Evolutionary conservation across 2,888 invertebrate species (phyloP), one percentile per base, ranked within the genome.

Genomic region (Kuschelorhynchus macadamiae): DNA sequence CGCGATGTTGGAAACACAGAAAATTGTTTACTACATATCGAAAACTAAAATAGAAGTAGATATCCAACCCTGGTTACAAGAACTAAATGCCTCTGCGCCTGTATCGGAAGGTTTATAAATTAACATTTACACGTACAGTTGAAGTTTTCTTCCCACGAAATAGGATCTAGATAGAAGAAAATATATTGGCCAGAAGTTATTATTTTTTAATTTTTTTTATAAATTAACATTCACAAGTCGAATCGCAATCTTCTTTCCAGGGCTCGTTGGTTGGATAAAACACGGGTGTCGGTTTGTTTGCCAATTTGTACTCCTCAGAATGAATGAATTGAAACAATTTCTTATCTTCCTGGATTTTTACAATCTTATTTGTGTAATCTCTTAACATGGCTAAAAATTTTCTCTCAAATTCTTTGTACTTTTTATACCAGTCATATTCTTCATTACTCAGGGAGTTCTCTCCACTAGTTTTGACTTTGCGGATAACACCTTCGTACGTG

Each of bases 401-500:
- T 16, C 71, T 68, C 63, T 74, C 76, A 53, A 78, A 78, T 17
- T 73, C 67, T 30, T 56, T 52, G 56, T 76, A 78, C 41, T 72
- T 71, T 5, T 66, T 49, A 33, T 71, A 72, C 77, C 76, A 78
- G 7, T 73, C 56, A 11, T 44, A 46, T 59, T 77, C 75, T 21
- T 75, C 72, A 9, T 64, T 62, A 0, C 53, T 71, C 49, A 77
- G 41, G 11, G 67, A 41, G n/a, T 36, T 33, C 14, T 57, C 55
- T 2, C 74, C 74, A 0, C 39, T 16, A 7, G 42, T 59, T 21
- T 68, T 70, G 2, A 74, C 68, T 67, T 75, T 77, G 0, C 53
- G 17, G 42, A 62, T 55, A 12, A 77, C 68, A 4, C 64, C 46
- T 9, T 70, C 71, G 49, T 73, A 76, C 8, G 53, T 68, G 18